A percentile compares a stretch with the other conserved stretches of the same genome.
These are phyloP conservation scores for Cheilinus undulatus DNA, from an alignment of 2,113 vertebrate genomes.

Conservation along the genomic window DNA sequence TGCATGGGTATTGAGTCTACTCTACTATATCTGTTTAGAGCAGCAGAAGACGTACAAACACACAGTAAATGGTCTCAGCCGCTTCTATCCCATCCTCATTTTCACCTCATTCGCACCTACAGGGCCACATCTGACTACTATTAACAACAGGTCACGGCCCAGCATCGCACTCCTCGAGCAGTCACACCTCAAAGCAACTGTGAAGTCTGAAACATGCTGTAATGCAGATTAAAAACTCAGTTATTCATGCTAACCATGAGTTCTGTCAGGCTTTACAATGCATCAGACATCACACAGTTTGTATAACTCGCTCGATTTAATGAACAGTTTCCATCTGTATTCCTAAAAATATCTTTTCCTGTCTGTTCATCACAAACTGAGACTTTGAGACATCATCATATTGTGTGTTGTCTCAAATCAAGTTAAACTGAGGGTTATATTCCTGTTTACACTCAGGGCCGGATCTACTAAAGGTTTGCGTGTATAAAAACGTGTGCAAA, in stretches of 20 bases:
- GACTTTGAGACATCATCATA: not conserved
- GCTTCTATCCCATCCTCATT: constrained; percentile 78
- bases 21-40: constrained; percentile 43
- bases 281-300: not conserved
- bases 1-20: constrained; percentile 14
- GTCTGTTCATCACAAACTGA: not conserved
- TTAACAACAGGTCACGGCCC: constrained; percentile 81
- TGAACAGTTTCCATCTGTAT: not conserved
- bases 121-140: constrained; percentile 76
- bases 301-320: not conserved
- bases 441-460: no score
- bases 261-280: constrained; percentile 16
- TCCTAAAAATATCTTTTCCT: not conserved
- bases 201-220: constrained; percentile 60
- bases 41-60: constrained; percentile 32
- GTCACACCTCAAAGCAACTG: constrained; percentile 76
- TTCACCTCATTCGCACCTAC: constrained; percentile 85
- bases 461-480: no score
- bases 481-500: no score
- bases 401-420: no score
- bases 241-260: constrained; percentile 47
- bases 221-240: constrained; percentile 58
- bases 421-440: no score
- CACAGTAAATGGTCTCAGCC: constrained; percentile 77
- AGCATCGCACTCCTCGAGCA: constrained; percentile 41